Conservation (phyloP, 2,797 vertebrate genomes). For the Anguilla megastoma region DNA sequence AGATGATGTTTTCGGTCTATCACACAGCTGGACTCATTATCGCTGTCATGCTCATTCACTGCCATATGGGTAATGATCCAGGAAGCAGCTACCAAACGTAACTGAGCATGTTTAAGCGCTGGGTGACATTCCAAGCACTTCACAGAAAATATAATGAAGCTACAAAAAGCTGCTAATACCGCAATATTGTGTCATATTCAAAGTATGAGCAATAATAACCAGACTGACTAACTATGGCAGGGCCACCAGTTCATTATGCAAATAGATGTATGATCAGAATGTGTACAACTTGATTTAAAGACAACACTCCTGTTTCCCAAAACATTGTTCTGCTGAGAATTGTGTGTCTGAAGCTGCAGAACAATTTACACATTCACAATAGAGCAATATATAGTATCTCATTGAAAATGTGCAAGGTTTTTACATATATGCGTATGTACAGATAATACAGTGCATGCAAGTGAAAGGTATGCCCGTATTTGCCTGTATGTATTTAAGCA, state of each 20-base stretch:
- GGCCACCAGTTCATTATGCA: not conserved
- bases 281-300: not conserved
- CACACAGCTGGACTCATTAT: not conserved
- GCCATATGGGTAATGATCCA: not conserved
- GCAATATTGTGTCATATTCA: not conserved
- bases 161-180: not conserved
- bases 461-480: not conserved
- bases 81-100: not conserved
- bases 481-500: not conserved
- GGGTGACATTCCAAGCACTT: not conserved
- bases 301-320: too few species aligned
- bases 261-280: not conserved
- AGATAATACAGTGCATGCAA: not conserved
- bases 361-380: not conserved
- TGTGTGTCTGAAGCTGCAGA: not conserved
- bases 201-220: not conserved
- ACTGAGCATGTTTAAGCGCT: not conserved
- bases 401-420: not conserved
- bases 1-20: not conserved
- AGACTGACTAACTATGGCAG: not conserved
- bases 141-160: not conserved
- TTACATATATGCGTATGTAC: not conserved
- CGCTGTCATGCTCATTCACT: not conserved
- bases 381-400: not conserved
- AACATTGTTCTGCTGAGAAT: not conserved